Percentiles rank a stretch among this genome's conserved stretches.
These are phyloP conservation scores for Leptodactylus fuscus DNA, from an alignment of 2,113 vertebrate species.

Conservation along the genomic window DNA sequence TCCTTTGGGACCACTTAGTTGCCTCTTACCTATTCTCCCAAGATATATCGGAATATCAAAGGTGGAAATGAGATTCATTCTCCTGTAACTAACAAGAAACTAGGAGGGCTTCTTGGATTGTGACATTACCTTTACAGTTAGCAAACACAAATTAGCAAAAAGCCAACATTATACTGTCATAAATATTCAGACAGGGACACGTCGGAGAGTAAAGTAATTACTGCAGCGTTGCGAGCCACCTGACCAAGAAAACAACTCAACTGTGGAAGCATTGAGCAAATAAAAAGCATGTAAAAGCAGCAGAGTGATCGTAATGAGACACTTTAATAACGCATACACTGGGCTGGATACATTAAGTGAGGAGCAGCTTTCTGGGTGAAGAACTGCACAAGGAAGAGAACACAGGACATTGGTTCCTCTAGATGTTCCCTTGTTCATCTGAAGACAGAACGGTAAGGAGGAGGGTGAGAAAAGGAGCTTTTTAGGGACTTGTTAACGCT, in stretches of 20 bases:
- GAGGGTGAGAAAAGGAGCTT: not conserved
- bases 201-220: slow-evolving; percentile 46
- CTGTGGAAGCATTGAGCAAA: slow-evolving; percentile 42
- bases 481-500: not conserved
- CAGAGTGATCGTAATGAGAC: slow-evolving; percentile 45
- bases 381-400: slow-evolving; percentile 12
- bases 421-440: slow-evolving; percentile 19
- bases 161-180: slow-evolving; percentile 20
- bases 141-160: slow-evolving; percentile 19
- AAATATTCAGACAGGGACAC: slow-evolving; percentile 49
- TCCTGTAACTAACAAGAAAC: not conserved
- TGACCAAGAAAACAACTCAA: slow-evolving; percentile 50
- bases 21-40: not conserved
- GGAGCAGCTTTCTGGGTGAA: slow-evolving; percentile 32
- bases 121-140: slow-evolving; percentile 8
- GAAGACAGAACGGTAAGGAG: not conserved
- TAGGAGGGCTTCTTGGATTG: not conserved
- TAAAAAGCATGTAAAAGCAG: slow-evolving; percentile 51
- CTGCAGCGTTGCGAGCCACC: slow-evolving; percentile 24
- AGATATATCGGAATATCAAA: not conserved
- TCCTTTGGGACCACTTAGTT: not conserved
- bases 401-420: slow-evolving; percentile 10
- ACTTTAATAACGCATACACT: slow-evolving; percentile 44
- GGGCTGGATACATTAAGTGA: slow-evolving; percentile 37
- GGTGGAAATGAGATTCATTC: slow-evolving; percentile 19